Evolutionary conservation across 1,140 invertebrate species (phyloP), one percentile per base, ranked within the genome.

Genomic region (Leptinotarsa defecta): DNA sequence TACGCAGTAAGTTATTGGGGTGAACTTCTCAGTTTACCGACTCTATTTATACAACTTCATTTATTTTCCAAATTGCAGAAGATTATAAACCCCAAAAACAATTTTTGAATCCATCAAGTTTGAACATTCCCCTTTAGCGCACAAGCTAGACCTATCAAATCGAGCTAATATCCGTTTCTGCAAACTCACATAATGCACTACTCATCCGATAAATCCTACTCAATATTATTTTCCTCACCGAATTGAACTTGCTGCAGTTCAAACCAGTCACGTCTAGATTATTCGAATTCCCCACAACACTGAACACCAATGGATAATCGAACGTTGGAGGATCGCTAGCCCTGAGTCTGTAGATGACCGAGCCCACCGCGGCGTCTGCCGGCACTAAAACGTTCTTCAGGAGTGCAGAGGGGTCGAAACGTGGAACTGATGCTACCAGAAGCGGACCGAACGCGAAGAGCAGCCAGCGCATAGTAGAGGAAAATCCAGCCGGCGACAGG

Each of bases 281-380:
- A 49, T 91, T 77, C 8, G 63, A 71, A 77, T 87, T 89, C 91
- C 92, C 92, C 74, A 92, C 89, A 74, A 95, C 89, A 80, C 93
- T 92, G 86, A 96, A 96, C 75, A 91, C 87, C 76, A 96, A 87
- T 74, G 94, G 94, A 86, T 94, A 95, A 85, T 96, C 93, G 82
- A 93, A 93, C 85, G 95, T 93, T 43, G 34, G 34, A 61, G 94
- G 91, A 86, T 96, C 94, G 78, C 93, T 93, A 68, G 94, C 95
- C 83, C 94, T 90, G 70, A 96, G 89, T 79, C 94, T 89, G 86
- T 96, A 96, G 84, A 96, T 94, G 78, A 95, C 91, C 17, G 93
- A 92, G 74, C 93, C 93, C 78, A 94, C 90, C 79, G 91, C 90
- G 24, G 94, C 93, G 85, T 95, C 94, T 20, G 92, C 90, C 64